Conservation (phyloP, 2,888 invertebrate genomes). For the Pyrocoelia pectoralis region DNA sequence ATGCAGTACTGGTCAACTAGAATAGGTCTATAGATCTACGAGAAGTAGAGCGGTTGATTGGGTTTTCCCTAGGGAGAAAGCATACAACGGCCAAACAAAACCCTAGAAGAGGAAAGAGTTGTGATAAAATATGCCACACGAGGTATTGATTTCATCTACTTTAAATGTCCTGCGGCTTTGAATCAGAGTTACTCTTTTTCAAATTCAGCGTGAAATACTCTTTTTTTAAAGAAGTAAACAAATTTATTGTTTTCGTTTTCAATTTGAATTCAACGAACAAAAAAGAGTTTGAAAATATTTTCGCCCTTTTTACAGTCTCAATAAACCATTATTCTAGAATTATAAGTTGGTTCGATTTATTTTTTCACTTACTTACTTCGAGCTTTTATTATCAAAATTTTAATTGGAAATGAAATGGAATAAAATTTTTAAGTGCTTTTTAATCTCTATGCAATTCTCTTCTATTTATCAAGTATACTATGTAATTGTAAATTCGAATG, state of each 20-base stretch:
- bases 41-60: constrained; percentile 44
- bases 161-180: constrained; percentile 28
- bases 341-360: constrained; percentile 27
- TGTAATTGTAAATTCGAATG: too few species aligned
- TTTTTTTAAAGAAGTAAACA: constrained; percentile 13
- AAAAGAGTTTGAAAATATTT: constrained; percentile 2
- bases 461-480: too few species aligned
- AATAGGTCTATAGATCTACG: constrained; percentile 44
- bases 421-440: constrained; percentile 47
- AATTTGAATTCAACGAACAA: not conserved
- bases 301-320: constrained; percentile 1
- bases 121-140: constrained; percentile 34
- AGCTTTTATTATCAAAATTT: constrained; percentile 33
- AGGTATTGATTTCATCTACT: constrained; percentile 31
- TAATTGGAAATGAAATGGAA: constrained; percentile 46
- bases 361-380: constrained; percentile 30
- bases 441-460: constrained; percentile 44
- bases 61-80: constrained; percentile 43
- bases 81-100: constrained; percentile 38
- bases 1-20: constrained; percentile 39
- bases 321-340: constrained; percentile 23
- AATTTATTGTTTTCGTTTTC: constrained; percentile 8
- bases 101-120: constrained; percentile 28
- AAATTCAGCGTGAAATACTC: constrained; percentile 15
- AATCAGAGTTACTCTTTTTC: constrained; percentile 25